Evolutionary conservation across 1,140 invertebrate species (phyloP).

Genomic region (Hypsibius dujardini): DNA sequence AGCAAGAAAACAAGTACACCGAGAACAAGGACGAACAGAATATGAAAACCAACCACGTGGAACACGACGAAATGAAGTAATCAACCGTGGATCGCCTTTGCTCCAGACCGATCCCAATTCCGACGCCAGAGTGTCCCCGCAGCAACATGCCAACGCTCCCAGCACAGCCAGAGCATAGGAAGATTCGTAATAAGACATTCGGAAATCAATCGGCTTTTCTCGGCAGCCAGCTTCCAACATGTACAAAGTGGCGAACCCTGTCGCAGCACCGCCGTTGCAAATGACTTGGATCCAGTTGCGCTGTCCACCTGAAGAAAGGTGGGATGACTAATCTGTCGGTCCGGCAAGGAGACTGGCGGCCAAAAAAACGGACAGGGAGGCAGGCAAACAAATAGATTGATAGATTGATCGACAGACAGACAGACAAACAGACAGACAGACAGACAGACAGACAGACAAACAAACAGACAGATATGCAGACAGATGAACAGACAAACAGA

Average conservation of each 20-base stretch:
- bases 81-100: constrained; percentile 47
- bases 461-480: too few species aligned
- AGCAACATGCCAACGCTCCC: constrained; percentile 59
- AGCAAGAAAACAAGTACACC: too few species aligned
- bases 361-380: too few species aligned
- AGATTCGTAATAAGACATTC: constrained; percentile 52
- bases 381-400: too few species aligned
- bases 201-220: constrained; percentile 60
- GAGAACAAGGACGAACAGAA: too few species aligned
- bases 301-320: constrained; percentile 50
- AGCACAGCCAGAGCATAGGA: constrained; percentile 57
- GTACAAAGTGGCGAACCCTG: constrained; percentile 56
- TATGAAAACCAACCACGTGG: constrained; percentile 51
- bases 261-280: constrained; percentile 69
- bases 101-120: constrained; percentile 63
- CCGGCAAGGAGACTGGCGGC: too few species aligned
- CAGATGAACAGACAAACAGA: too few species aligned
- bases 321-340: too few species aligned
- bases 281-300: constrained; percentile 76
- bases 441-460: too few species aligned
- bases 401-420: too few species aligned
- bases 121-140: constrained; percentile 78
- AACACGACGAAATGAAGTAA: constrained; percentile 54
- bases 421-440: too few species aligned
- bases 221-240: constrained; percentile 57